These are phyloP conservation scores for Blastobasis lacticolella DNA, from an alignment of 2,888 invertebrate species.

Conservation along the genomic window DNA sequence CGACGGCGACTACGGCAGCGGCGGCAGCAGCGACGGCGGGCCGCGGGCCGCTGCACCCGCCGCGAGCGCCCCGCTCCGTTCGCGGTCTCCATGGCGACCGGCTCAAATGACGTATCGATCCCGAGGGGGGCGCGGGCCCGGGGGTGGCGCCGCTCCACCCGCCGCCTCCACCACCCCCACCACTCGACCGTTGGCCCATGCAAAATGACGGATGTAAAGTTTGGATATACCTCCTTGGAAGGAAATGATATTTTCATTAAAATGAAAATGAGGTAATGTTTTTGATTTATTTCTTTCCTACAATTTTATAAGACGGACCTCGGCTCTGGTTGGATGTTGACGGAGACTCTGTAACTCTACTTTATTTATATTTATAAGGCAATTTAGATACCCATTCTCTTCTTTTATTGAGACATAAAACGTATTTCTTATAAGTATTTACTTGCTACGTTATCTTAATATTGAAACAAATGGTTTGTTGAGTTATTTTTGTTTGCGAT, in stretches of 20 bases:
- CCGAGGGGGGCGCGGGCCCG: slow-evolving; percentile 59
- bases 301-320: slow-evolving; percentile 14
- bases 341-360: not conserved
- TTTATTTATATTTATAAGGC: slow-evolving; percentile 8
- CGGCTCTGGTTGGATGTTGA: not conserved
- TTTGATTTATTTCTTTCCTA: slow-evolving; percentile 40
- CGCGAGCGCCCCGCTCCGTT: slow-evolving; percentile 71
- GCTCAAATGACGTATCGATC: slow-evolving; percentile 75
- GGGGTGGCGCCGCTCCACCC: slow-evolving; percentile 69
- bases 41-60: slow-evolving; percentile 51
- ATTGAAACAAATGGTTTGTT: too few relatives aligned
- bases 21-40: slow-evolving; percentile 13
- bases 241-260: slow-evolving; percentile 72
- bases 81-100: slow-evolving; percentile 75
- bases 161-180: slow-evolving; percentile 58
- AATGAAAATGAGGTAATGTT: slow-evolving; percentile 64
- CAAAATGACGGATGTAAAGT: slow-evolving; percentile 75
- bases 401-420: slow-evolving; percentile 28
- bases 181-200: slow-evolving; percentile 73
- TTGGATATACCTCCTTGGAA: slow-evolving; percentile 69
- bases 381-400: slow-evolving; percentile 22
- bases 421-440: slow-evolving; percentile 15
- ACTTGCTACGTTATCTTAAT: not conserved
- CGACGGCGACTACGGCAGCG: not conserved
- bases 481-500: too few relatives aligned